Evolutionary conservation across 1,140 invertebrate genomes (phyloP).

Genomic region (Bombyx mandarina): DNA sequence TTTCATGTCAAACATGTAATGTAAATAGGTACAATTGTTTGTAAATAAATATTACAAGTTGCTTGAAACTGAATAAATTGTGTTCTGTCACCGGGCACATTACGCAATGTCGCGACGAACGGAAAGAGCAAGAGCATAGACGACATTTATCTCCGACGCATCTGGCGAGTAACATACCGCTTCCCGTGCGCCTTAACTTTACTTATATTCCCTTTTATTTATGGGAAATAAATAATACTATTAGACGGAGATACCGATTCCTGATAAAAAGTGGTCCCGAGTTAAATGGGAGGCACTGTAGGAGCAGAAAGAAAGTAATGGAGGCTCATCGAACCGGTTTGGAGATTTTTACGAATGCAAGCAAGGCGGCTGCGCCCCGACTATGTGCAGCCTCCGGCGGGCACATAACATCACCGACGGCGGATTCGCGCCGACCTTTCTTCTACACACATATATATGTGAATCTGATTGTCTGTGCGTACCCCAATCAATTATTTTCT

Average conservation of each 20-base stretch:
- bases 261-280: conserved; percentile 69
- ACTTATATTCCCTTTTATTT: conserved; percentile 66
- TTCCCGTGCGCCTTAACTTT: conserved; percentile 57
- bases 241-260: conserved; percentile 69
- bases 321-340: conserved; percentile 68
- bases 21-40: conserved; percentile 28
- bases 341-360: conserved; percentile 70
- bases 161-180: conserved; percentile 55
- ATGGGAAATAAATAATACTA: conserved; percentile 71
- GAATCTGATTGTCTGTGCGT: conserved; percentile 31
- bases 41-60: conserved; percentile 24
- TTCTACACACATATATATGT: conserved; percentile 32
- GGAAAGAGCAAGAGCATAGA: conserved; percentile 22
- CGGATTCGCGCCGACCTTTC: conserved; percentile 62
- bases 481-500: conserved; percentile 45
- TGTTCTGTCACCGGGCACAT: conserved; percentile 25
- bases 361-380: conserved; percentile 50
- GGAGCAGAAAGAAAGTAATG: conserved; percentile 70
- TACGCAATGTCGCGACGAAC: conserved; percentile 29
- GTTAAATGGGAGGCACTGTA: conserved; percentile 67
- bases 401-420: conserved; percentile 58
- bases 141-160: conserved; percentile 49
- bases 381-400: conserved; percentile 55
- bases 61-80: conserved; percentile 23
- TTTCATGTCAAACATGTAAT: conserved; percentile 10